These are phyloP conservation scores for Lerista edwardsae DNA, from an alignment of 2,797 vertebrate species.

Conservation along the genomic window DNA sequence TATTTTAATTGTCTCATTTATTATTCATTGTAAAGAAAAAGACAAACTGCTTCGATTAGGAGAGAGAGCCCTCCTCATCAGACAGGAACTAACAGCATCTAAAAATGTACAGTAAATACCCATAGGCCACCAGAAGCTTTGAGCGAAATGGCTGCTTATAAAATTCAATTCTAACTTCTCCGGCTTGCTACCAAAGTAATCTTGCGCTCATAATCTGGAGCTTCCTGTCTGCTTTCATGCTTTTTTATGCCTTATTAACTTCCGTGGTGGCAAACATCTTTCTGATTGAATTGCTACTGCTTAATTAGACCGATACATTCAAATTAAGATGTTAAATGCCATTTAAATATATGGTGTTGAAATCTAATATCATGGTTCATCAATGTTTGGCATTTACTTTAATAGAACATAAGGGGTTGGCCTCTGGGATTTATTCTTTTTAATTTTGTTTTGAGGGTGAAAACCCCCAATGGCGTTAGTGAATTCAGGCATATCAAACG, in stretches of 20 bases:
- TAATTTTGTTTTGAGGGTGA: slow-evolving; percentile 37
- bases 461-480: slow-evolving; percentile 22
- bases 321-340: slow-evolving; percentile 58
- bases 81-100: background rate
- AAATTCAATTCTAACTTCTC: slow-evolving; percentile 42
- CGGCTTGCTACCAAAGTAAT: slow-evolving; percentile 12
- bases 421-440: slow-evolving; percentile 28
- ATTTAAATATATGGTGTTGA: slow-evolving; percentile 46
- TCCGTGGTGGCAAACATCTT: slow-evolving; percentile 42
- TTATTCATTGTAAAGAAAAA: slow-evolving; percentile 19
- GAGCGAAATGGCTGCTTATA: slow-evolving; percentile 3
- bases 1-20: slow-evolving; percentile 17
- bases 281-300: slow-evolving; percentile 50
- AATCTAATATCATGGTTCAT: slow-evolving; percentile 56
- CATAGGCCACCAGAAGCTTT: slow-evolving; percentile 7
- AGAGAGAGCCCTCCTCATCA: background rate
- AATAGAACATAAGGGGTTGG: slow-evolving; percentile 46
- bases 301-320: slow-evolving; percentile 49
- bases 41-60: background rate
- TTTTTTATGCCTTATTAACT: slow-evolving; percentile 51
- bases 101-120: background rate
- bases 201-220: background rate
- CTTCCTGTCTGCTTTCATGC: slow-evolving; percentile 38
- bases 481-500: slow-evolving; percentile 11
- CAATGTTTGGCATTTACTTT: slow-evolving; percentile 56